Percentiles rank a stretch among this genome's conserved stretches.
Conservation (phyloP, 2,888 invertebrate species). For the Ormyrus labotus region DNA sequence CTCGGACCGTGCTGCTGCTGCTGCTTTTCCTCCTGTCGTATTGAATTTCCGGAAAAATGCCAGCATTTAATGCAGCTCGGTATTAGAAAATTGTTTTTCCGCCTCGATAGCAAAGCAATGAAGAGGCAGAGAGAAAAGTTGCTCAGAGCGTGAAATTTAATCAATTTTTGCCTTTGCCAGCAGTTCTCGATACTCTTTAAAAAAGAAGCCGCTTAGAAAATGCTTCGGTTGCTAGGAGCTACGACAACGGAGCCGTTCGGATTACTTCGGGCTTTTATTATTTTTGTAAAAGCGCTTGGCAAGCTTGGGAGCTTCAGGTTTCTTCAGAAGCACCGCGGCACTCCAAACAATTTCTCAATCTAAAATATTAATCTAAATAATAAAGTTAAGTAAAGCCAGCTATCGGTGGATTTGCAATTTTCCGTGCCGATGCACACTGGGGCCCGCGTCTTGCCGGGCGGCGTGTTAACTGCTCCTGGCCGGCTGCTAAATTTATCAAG, state of each 20-base stretch:
- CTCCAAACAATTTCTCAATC: too few relatives aligned
- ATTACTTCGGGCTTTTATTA: too few relatives aligned
- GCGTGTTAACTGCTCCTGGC: slow-evolving; percentile 1
- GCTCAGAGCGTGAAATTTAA: neutral
- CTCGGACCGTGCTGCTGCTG: neutral
- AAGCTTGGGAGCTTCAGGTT: too few relatives aligned
- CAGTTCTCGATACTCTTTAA: neutral
- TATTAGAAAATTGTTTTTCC: slow-evolving; percentile 10
- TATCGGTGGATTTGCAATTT: slow-evolving; percentile 64
- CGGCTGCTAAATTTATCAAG: too few relatives aligned
- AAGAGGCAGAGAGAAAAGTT: neutral
- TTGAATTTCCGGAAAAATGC: slow-evolving; percentile 28
- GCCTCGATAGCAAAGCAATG: neutral
- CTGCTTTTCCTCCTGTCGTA: slow-evolving; percentile 9
- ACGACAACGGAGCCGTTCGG: too few relatives aligned
- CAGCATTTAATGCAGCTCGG: neutral
- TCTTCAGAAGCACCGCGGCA: too few relatives aligned
- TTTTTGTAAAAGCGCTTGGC: too few relatives aligned
- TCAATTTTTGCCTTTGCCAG: slow-evolving; percentile 3
- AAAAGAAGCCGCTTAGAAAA: neutral
- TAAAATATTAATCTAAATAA: neutral
- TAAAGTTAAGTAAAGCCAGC: slow-evolving; percentile 1
- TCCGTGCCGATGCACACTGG: slow-evolving; percentile 62
- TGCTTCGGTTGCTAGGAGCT: too few relatives aligned
- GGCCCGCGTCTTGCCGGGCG: slow-evolving; percentile 27